Evolutionary conservation across 2,888 invertebrate genomes (phyloP).

Genomic region (Apocheima hispidaria): DNA sequence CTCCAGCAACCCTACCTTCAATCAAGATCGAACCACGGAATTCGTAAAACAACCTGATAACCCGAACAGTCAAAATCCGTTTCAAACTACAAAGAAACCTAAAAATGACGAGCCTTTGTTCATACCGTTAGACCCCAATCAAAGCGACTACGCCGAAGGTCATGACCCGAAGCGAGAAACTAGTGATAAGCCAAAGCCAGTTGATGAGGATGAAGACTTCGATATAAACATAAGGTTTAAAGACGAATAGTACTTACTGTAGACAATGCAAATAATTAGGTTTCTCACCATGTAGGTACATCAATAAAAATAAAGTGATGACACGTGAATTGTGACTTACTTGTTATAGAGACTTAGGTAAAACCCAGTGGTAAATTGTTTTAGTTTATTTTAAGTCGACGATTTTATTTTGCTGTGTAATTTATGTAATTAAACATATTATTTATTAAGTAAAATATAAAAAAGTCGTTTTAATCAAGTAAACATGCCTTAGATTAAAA

Average conservation of each 20-base stretch:
- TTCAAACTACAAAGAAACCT: conserved; percentile 57
- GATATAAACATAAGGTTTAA: conserved; percentile 70
- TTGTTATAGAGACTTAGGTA: too few species aligned
- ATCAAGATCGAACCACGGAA: conserved; percentile 24
- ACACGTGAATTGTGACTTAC: too few species aligned
- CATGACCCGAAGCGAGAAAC: conserved; percentile 72
- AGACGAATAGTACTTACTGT: conserved; percentile 33
- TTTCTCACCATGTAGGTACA: neutral
- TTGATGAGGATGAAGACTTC: conserved; percentile 62
- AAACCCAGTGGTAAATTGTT: too few species aligned
- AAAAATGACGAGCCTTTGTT: conserved; percentile 61
- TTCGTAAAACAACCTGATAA: conserved; percentile 24
- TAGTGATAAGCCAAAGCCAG: conserved; percentile 47
- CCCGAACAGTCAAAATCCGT: conserved; percentile 28
- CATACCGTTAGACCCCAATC: conserved; percentile 67
- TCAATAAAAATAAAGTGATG: too few species aligned
- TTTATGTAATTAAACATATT: too few species aligned
- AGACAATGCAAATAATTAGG: neutral
- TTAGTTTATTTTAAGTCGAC: too few species aligned
- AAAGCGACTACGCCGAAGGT: conserved; percentile 61
- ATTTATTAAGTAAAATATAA: too few species aligned
- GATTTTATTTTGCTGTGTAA: too few species aligned
- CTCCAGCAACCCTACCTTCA: conserved; percentile 20
- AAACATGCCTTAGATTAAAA: too few species aligned
- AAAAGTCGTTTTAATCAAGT: too few species aligned